These are phyloP conservation scores for Trachops cirrhosus DNA, from an alignment of 2,797 vertebrate species.

Conservation along the genomic window DNA sequence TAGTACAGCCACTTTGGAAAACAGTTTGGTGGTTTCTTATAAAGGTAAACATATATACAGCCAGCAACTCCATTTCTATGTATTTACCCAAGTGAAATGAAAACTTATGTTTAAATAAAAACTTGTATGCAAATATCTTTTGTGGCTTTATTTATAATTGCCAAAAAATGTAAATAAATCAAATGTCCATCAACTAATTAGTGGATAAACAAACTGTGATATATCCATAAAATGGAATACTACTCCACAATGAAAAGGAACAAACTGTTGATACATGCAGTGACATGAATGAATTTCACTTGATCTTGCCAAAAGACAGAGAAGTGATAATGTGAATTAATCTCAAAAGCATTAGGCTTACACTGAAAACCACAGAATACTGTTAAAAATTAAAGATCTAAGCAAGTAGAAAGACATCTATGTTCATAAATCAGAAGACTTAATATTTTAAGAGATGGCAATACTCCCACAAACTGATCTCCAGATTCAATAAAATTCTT, in stretches of 20 bases:
- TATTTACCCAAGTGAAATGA: slow-evolving; percentile 16
- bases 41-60: not conserved
- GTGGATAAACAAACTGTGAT: not conserved
- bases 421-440: not conserved
- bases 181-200: not conserved
- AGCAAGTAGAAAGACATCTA: not conserved
- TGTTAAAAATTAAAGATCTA: not conserved
- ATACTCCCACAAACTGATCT: not conserved
- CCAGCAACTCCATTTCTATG: not conserved
- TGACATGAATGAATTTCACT: not conserved
- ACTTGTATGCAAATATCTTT: not conserved
- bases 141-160: not conserved
- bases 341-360: not conserved
- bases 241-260: not conserved
- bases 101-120: slow-evolving; percentile 6
- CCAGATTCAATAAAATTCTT: not conserved
- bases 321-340: not conserved
- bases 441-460: not conserved
- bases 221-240: not conserved
- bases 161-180: not conserved
- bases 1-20: not conserved
- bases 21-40: not conserved
- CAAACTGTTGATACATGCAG: not conserved
- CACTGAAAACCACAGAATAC: not conserved
- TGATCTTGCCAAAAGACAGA: not conserved